phyloP scores from a whole-genome alignment of 1,140 invertebrate species.

The Forficula auricularia region DNA sequence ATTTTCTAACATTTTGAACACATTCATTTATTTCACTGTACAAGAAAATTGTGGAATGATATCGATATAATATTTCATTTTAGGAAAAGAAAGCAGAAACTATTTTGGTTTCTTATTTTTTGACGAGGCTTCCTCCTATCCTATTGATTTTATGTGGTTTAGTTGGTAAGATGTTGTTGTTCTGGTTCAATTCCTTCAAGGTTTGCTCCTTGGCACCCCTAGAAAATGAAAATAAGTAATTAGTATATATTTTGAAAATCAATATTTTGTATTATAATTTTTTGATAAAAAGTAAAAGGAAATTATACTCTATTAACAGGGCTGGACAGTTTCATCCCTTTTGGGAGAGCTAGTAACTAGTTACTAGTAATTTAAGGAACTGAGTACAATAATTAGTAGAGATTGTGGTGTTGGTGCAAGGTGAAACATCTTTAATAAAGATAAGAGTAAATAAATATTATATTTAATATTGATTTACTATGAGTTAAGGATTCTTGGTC shows the following conservation, averaged over 20 bases:
- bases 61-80: too few relatives aligned
- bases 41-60: too few relatives aligned
- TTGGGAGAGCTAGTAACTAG: not conserved
- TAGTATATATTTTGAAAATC: conserved; percentile 4
- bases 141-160: conserved; percentile 24
- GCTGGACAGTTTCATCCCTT: not conserved
- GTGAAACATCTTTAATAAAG: too few relatives aligned
- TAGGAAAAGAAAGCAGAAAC: not conserved
- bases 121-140: conserved; percentile 28
- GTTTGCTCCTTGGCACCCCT: conserved; percentile 30
- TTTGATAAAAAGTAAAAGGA: not conserved
- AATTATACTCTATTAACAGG: not conserved
- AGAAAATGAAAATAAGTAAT: conserved; percentile 14
- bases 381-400: not conserved
- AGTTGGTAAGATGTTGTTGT: conserved; percentile 18
- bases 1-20: too few relatives aligned
- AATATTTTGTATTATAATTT: conserved; percentile 1
- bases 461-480: too few relatives aligned
- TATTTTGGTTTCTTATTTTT: conserved; percentile 24
- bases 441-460: too few relatives aligned
- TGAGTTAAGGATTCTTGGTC: too few relatives aligned
- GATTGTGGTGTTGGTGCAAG: too few relatives aligned
- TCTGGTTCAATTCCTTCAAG: conserved; percentile 25
- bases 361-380: not conserved
- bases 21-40: too few relatives aligned